Conservation (phyloP, 1,140 invertebrate species). For the Philotrypesis tridentata region DNA sequence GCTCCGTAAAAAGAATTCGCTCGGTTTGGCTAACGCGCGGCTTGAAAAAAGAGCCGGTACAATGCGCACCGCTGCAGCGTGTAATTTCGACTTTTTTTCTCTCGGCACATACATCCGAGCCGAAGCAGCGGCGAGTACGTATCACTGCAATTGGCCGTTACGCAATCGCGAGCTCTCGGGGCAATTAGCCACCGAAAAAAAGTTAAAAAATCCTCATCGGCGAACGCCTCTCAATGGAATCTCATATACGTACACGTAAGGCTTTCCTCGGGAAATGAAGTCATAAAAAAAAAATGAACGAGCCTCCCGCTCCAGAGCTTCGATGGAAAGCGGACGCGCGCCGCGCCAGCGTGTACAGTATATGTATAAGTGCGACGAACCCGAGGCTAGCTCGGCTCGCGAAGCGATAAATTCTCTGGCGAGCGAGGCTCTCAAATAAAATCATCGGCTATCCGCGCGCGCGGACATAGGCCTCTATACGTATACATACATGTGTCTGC, state of each 20-base stretch:
- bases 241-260: not conserved
- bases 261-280: not conserved
- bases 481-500: not conserved
- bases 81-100: too few species aligned
- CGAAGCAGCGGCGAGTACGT: too few species aligned
- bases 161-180: too few species aligned
- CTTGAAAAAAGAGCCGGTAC: too few species aligned
- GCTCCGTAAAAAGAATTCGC: too few species aligned
- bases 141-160: too few species aligned
- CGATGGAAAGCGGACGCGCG: slow-evolving; percentile 12
- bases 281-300: not conserved
- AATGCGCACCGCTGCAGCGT: too few species aligned
- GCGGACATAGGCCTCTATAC: not conserved
- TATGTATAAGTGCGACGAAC: not conserved
- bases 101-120: too few species aligned
- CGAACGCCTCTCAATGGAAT: not conserved
- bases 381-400: not conserved
- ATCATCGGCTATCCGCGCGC: slow-evolving; percentile 6
- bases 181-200: too few species aligned
- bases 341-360: not conserved
- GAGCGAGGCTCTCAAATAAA: slow-evolving; percentile 21
- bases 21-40: too few species aligned
- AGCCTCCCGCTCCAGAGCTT: not conserved
- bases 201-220: too few species aligned
- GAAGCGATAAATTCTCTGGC: not conserved